Conservation (phyloP, 2,797 vertebrate genomes). For the Buphagus erythrorhynchus region DNA sequence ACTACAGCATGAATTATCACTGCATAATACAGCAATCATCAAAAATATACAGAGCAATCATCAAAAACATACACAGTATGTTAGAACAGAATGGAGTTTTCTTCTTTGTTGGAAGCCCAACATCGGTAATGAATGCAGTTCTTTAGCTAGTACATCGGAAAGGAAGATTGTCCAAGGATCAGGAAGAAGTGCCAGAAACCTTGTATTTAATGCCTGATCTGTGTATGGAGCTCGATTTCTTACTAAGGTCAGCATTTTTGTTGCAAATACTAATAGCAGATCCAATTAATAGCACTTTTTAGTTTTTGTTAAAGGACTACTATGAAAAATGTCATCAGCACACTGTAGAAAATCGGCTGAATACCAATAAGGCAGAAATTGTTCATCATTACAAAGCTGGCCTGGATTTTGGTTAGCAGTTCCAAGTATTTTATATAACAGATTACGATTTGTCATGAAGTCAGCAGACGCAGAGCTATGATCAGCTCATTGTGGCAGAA, state of each 20-base stretch:
- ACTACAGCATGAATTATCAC: slow-evolving; percentile 54
- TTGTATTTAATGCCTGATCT: not conserved
- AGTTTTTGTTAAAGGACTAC: not conserved
- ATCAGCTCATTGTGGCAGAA: slow-evolving; percentile 21
- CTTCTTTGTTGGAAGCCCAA: slow-evolving; percentile 14
- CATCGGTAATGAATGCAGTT: not conserved
- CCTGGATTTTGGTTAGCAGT: slow-evolving; percentile 14
- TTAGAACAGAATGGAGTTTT: slow-evolving; percentile 21
- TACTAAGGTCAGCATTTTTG: not conserved
- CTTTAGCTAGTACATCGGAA: not conserved
- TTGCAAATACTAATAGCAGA: not conserved
- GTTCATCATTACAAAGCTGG: slow-evolving; percentile 42
- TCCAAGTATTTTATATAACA: slow-evolving; percentile 44
- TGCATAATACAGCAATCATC: slow-evolving; percentile 38
- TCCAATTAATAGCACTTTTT: not conserved
- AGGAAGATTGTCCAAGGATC: not conserved
- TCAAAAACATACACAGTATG: slow-evolving; percentile 26
- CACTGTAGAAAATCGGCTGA: slow-evolving; percentile 13
- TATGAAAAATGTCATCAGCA: slow-evolving; percentile 8
- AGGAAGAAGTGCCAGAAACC: not conserved
- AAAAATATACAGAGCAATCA: slow-evolving; percentile 33
- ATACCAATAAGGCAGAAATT: slow-evolving; percentile 36
- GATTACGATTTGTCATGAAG: slow-evolving; percentile 38
- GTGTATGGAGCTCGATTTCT: not conserved
- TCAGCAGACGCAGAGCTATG: not conserved